Conservation (phyloP, 2,888 invertebrate genomes). For the Athalia cordata region DNA sequence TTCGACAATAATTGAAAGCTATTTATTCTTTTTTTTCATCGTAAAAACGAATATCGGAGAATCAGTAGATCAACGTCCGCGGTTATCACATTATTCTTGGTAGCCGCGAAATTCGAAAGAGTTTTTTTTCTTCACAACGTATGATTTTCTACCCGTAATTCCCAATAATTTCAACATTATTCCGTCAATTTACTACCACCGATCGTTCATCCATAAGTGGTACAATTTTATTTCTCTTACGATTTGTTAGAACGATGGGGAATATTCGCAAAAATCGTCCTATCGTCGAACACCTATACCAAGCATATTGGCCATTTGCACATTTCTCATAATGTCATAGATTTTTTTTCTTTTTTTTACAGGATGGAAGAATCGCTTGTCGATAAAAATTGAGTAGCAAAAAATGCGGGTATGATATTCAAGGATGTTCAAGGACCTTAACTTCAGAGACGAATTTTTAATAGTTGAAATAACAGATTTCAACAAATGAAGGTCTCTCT, state of each 20-base stretch:
- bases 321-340: too few species aligned
- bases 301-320: too few species aligned
- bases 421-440: too few species aligned
- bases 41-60: neutral
- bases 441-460: too few species aligned
- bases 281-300: neutral
- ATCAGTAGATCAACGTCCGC: conserved; percentile 7
- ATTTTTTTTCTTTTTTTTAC: too few species aligned
- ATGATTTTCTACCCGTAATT: conserved; percentile 7
- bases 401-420: too few species aligned
- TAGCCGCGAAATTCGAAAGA: neutral
- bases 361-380: too few species aligned
- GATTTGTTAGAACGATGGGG: neutral
- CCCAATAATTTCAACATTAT: conserved; percentile 11
- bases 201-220: conserved; percentile 23
- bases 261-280: conserved; percentile 4
- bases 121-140: conserved; percentile 4
- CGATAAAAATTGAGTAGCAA: too few species aligned
- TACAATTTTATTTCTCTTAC: conserved; percentile 13
- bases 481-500: too few species aligned
- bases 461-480: too few species aligned
- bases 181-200: conserved; percentile 10
- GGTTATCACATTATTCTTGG: neutral
- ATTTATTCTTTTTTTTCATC: too few species aligned
- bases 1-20: too few species aligned